Percentiles rank a stretch among this genome's conserved stretches.
These are phyloP conservation scores for Dolichallabes microphthalmus DNA, from an alignment of 2,113 vertebrate species.

Conservation along the genomic window DNA sequence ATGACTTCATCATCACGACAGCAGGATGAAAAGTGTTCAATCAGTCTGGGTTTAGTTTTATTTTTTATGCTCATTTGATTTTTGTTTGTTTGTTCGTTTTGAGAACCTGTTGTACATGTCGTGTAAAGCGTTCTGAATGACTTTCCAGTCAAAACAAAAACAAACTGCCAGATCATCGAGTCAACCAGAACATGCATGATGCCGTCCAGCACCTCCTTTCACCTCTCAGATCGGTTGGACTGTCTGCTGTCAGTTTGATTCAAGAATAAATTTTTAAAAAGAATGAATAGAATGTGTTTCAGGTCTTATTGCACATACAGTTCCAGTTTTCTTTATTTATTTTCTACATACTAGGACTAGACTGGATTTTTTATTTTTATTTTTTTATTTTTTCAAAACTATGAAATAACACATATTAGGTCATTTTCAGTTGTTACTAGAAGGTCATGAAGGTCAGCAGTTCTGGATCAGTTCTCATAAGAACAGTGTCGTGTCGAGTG, in stretches of 20 bases:
- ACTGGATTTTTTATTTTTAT: too few species aligned
- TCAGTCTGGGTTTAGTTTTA: background rate
- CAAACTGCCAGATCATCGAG: constrained; percentile 12
- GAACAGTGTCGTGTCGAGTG: too few species aligned
- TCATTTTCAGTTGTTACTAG: too few species aligned
- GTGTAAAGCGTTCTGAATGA: background rate
- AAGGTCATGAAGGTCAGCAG: too few species aligned
- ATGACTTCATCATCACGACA: background rate
- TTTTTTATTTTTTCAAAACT: too few species aligned
- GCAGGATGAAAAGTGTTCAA: background rate
- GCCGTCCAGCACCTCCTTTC: background rate
- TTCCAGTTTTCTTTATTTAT: too few species aligned
- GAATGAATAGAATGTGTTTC: background rate
- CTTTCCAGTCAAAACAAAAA: constrained; percentile 30
- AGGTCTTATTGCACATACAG: background rate
- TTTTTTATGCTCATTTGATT: too few species aligned
- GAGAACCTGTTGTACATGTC: background rate
- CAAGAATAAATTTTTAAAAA: background rate
- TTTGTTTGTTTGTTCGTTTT: background rate
- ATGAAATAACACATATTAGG: too few species aligned
- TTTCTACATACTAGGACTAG: too few species aligned
- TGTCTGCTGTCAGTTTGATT: constrained; percentile 7
- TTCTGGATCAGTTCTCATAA: too few species aligned
- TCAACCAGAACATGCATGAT: constrained; percentile 21
- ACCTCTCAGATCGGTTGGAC: background rate